Percentiles rank a stretch among this genome's conserved stretches.
Conservation (phyloP, 2,113 vertebrate genomes). For the Microcebus ravelobensis region DNA sequence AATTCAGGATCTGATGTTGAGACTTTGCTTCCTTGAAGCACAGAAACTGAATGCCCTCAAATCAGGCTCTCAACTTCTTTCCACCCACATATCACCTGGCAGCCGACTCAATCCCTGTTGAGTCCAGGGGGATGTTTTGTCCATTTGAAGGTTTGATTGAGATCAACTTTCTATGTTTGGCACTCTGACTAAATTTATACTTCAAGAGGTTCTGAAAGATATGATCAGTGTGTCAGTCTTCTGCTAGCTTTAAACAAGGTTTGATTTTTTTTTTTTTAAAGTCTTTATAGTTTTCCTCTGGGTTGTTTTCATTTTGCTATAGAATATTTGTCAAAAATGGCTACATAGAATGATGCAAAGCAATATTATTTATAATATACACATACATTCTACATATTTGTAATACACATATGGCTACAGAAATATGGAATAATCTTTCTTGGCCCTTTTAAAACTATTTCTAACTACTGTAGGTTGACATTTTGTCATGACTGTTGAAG, state of each 20-base stretch:
- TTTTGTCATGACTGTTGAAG: not conserved
- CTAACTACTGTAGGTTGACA: not conserved
- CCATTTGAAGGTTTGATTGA: conserved; percentile 47
- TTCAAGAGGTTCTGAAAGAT: conserved; percentile 26
- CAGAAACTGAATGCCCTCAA: not conserved
- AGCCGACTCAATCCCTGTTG: not conserved
- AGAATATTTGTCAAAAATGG: not conserved
- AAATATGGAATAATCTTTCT: not conserved
- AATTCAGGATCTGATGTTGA: not conserved
- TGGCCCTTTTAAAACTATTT: conserved; percentile 19
- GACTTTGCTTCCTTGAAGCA: not conserved
- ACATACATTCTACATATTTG: not conserved
- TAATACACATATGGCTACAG: not conserved
- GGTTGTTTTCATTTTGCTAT: not conserved
- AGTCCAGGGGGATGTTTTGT: conserved; percentile 18
- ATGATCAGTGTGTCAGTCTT: not conserved
- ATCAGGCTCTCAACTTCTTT: not conserved
- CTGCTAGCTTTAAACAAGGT: not conserved
- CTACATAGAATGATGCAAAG: not conserved
- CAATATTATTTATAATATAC: not conserved
- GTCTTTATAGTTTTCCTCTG: not conserved
- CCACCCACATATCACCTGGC: not conserved
- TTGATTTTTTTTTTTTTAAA: conserved; percentile 16
- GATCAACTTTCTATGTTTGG: conserved; percentile 22
- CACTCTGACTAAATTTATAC: conserved; percentile 33